Evolutionary conservation across 2,797 vertebrate genomes (phyloP).

Genomic region (Karalla daura): DNA sequence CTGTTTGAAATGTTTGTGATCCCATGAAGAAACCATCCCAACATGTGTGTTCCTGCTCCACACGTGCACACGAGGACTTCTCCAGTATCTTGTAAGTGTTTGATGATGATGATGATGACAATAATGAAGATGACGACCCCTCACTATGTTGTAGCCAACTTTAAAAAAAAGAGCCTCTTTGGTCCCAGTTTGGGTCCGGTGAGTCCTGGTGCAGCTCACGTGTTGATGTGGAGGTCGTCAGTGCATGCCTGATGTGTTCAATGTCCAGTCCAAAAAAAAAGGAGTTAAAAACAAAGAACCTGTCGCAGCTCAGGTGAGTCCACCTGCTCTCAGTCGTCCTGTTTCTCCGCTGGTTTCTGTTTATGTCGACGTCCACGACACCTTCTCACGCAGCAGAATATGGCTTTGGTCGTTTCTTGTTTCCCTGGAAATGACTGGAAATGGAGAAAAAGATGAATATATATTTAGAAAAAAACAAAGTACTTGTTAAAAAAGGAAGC

Average conservation of each 20-base stretch:
- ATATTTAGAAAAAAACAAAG: constrained; percentile 81
- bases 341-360: constrained; percentile 37
- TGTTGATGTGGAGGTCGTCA: constrained; percentile 80
- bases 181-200: constrained; percentile 40
- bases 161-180: constrained; percentile 51
- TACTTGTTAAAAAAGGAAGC: constrained; percentile 81
- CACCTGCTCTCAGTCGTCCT: constrained; percentile 66
- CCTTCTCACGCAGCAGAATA: constrained; percentile 82
- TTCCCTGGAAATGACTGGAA: constrained; percentile 84
- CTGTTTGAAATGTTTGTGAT: constrained; percentile 71
- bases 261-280: constrained; percentile 78
- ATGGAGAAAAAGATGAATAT: constrained; percentile 80
- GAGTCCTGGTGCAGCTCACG: constrained; percentile 57
- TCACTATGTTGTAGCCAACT: constrained; percentile 71
- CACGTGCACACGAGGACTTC: constrained; percentile 43
- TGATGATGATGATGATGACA: constrained; percentile 60
- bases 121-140: constrained; percentile 54
- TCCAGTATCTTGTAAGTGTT: constrained; percentile 67
- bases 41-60: constrained; percentile 44
- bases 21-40: constrained; percentile 47
- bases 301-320: constrained; percentile 61
- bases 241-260: constrained; percentile 87
- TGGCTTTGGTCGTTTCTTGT: constrained; percentile 90
- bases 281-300: constrained; percentile 47
- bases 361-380: constrained; percentile 47